These are phyloP conservation scores for Dryoscopus gambensis DNA, from an alignment of 2,113 vertebrate genomes.

Conservation along the genomic window DNA sequence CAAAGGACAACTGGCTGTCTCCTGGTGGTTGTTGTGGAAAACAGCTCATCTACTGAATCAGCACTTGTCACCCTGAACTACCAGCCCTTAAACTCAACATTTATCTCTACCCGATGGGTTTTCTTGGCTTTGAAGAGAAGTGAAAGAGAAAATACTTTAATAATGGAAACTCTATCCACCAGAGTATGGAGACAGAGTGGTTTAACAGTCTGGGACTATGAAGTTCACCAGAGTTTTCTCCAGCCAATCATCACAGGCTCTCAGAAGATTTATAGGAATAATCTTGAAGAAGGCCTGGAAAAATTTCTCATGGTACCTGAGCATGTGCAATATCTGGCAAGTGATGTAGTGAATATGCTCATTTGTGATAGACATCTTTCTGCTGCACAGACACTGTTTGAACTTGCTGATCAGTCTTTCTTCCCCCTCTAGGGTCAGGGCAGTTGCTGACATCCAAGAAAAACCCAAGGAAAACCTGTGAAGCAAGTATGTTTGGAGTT, in stretches of 20 bases:
- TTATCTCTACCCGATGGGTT: not conserved
- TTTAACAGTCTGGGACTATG: not conserved
- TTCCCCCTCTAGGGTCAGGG: not conserved
- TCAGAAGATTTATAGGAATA: not conserved
- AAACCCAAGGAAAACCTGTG: constrained; percentile 9
- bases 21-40: not conserved
- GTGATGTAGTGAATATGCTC: not conserved
- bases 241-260: not conserved
- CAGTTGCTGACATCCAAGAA: constrained; percentile 43
- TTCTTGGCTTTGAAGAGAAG: not conserved
- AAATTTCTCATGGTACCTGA: not conserved
- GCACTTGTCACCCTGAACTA: not conserved
- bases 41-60: not conserved
- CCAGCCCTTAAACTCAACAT: not conserved
- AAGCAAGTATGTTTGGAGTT: constrained; percentile 37
- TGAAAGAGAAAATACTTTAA: not conserved
- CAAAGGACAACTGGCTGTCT: not conserved
- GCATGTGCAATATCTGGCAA: not conserved
- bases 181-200: not conserved
- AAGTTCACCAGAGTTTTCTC: not conserved
- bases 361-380: constrained; percentile 42
- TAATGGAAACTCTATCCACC: not conserved
- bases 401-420: constrained; percentile 39
- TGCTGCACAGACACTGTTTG: constrained; percentile 29
- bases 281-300: not conserved